Base-by-base conservation (phyloP, 2,113 vertebrate species). In the Dipodomys merriami region DNA sequence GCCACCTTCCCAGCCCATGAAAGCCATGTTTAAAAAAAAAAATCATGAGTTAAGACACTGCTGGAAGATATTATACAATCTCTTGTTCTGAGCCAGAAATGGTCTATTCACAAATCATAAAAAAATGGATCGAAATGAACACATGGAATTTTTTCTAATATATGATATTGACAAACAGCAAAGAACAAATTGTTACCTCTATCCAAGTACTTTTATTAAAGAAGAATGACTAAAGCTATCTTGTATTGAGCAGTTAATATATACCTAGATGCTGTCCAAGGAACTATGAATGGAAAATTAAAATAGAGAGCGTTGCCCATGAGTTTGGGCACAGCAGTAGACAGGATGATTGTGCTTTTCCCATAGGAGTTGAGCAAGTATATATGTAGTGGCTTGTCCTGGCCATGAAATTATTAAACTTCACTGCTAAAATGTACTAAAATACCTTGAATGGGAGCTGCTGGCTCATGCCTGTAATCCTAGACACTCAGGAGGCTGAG, bases 311-410 rank as follows among this genome's bases (percentile, higher is more conserved):
- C 9, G 29, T 27, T 49, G 15, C 39, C 87, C 27, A 0, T 39
- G 67, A 64, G 18, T 23, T 57, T 57, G 53, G 53, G 53, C 12
- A 10, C 23, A 39, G 64, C 6, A 15, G 13, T 15, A 27, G 4
- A 9, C 13, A 3, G 0, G 19, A 53, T 25, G 19, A 20, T 60
- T 33, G 0, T 35, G 87, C 22, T 2, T 39, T 1, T 22, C 71
- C 19, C 4, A 1, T 5, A 62, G 19, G 49, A n/a, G 2, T 1
- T 19, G 74, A 49, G 22, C 25, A 3, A 30, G 35, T n/a, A 84
- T 35, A 23, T 0, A 0, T 1, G 49, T 25, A 13, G 64, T 19
- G 20, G 20, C 44, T 79, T 84, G 79, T n/a, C 46, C 22, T 15
- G 10, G 6, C 9, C 23, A 0, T 16, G 4, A 0, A 1, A 3